These are phyloP conservation scores for Carpatolechia fugitivella DNA, from an alignment of 2,888 invertebrate species.

Conservation along the genomic window DNA sequence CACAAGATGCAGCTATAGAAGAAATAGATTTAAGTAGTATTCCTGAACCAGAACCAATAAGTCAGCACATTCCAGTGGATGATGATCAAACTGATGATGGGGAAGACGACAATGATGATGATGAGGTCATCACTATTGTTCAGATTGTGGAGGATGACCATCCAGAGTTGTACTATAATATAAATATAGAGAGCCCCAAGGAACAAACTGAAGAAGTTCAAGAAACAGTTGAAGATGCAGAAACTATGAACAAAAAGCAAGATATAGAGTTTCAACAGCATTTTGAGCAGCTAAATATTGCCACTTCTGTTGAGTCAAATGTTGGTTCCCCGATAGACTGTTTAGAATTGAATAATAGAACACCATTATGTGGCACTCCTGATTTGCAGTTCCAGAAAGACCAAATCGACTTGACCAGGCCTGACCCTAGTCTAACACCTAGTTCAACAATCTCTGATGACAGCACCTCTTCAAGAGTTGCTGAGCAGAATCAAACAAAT, in stretches of 20 bases:
- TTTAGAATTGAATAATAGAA: conserved; percentile 41
- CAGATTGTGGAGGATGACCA: conserved; percentile 75
- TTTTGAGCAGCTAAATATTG: conserved; percentile 61
- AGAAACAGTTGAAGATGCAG: conserved; percentile 27
- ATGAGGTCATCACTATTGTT: conserved; percentile 72
- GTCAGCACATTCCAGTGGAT: conserved; percentile 46
- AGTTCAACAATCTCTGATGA: conserved; percentile 71
- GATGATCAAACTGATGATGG: conserved; percentile 53
- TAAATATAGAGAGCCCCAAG: conserved; percentile 60
- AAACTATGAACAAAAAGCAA: conserved; percentile 32
- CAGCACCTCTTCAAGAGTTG: conserved; percentile 63
- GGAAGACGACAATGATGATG: conserved; percentile 58
- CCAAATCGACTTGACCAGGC: conserved; percentile 43
- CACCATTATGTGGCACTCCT: conserved; percentile 47
- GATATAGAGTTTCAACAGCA: conserved; percentile 60
- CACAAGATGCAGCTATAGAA: conserved; percentile 1
- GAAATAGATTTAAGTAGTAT: conserved; percentile 16
- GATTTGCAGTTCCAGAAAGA: conserved; percentile 51
- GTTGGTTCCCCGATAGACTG: conserved; percentile 47
- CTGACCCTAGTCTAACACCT: conserved; percentile 69
- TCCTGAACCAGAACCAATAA: conserved; percentile 26
- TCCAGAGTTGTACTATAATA: conserved; percentile 62
- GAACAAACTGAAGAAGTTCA: conserved; percentile 24
- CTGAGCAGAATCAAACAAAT: conserved; percentile 54
- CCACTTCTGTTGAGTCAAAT: conserved; percentile 33